Conservation (phyloP, 2,113 vertebrate species). For the Seriola quinqueradiata region DNA sequence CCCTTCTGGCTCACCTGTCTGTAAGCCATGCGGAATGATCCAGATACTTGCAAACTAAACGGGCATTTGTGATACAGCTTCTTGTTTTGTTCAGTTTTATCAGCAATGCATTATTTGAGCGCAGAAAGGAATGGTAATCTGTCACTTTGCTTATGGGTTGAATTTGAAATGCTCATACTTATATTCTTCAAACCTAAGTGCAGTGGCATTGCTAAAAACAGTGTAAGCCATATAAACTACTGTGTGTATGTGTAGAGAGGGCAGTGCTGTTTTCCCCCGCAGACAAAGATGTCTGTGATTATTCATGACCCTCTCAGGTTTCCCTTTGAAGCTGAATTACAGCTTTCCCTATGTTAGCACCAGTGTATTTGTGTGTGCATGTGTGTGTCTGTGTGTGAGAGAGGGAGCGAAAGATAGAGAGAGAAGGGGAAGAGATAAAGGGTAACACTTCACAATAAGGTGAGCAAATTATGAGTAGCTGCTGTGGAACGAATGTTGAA, state of each 20-base stretch:
- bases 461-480: background rate
- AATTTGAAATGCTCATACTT: background rate
- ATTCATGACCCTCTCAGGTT: constrained; percentile 88
- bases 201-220: constrained; percentile 45
- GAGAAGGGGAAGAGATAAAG: background rate
- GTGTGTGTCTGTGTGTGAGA: constrained; percentile 20
- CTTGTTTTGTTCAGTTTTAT: background rate
- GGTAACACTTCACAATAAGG: background rate
- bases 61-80: background rate
- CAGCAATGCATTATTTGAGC: background rate
- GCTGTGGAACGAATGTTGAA: background rate
- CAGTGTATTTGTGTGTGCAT: constrained; percentile 50
- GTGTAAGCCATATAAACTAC: constrained; percentile 13
- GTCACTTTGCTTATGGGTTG: background rate
- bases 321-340: constrained; percentile 88
- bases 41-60: background rate
- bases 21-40: constrained; percentile 22
- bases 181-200: background rate
- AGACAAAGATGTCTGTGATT: constrained; percentile 87
- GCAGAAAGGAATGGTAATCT: background rate
- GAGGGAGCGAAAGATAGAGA: background rate
- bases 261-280: constrained; percentile 80
- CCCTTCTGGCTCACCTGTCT: background rate
- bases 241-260: constrained; percentile 58
- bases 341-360: constrained; percentile 83